Evolutionary conservation across 2,888 invertebrate genomes (phyloP), one percentile per base, ranked within the genome.

Genomic region (Bombylius major): DNA sequence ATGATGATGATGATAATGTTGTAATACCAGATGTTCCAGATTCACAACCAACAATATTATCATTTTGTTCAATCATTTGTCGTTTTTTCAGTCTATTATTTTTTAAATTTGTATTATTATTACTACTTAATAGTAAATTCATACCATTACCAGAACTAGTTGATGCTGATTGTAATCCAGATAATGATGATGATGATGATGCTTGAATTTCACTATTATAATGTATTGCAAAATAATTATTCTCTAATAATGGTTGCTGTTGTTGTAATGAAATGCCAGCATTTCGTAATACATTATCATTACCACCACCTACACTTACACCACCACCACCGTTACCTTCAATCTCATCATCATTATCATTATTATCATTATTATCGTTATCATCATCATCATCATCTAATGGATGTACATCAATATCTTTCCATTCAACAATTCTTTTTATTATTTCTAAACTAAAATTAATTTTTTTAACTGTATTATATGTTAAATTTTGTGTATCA

Each of bases 381-480:
- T 48, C 42, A 46, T 59, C 58, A 44, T 72, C 78, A 60, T 78
- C 79, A 58, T 89, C 89, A 67, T 90, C 89, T 46, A 89, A 69
- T 1, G 89, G 87, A 76, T 90, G 90, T 64, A 83, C 80, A 68
- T 86, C 84, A 36, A 85, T 76, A 72, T 92, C 90, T 67, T 89
- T 91, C 86, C 90, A 91, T 68, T 92, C 91, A 0, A 92, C 87
- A 65, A 92, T 87, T 63, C 89, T 81, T 67, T 89, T 89, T 53
- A 92, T 86, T 50, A 92, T 82, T 69, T 91, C 90, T 64, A 92
- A 75, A 61, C 87, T 87, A 70, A 90, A 90, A 65, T 87, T 83
- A 70, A 90, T 87, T 71, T 88, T 87, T 66, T 82, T 82, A 55
- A 86, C 81, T 55, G 82, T 81, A 54, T 78, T 76, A 67, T 81